Percentiles rank a stretch among this genome's conserved stretches.
These are phyloP conservation scores for Menura novaehollandiae DNA, from an alignment of 2,113 vertebrate species.

Conservation along the genomic window DNA sequence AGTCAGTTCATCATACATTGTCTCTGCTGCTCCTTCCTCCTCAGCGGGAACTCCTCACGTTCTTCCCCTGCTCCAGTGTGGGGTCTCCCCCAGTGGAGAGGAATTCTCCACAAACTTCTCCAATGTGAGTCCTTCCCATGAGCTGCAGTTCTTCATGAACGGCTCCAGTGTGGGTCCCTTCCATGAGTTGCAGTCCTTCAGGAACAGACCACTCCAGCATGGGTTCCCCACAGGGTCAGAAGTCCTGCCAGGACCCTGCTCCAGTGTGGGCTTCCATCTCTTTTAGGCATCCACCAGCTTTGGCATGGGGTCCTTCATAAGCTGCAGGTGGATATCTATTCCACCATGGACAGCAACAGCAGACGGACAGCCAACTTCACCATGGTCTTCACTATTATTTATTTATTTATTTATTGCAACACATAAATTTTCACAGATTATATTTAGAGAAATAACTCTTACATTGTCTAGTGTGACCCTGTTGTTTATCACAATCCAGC, in stretches of 20 bases:
- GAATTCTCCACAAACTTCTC: background rate
- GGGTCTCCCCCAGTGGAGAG: background rate
- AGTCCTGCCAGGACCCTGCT: background rate
- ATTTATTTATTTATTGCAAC: background rate
- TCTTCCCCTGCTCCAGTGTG: background rate
- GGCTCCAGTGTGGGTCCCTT: background rate
- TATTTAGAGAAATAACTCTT: background rate
- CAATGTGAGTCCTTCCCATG: background rate
- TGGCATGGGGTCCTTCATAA: background rate
- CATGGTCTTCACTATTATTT: background rate
- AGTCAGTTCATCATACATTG: background rate
- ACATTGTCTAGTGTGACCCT: background rate
- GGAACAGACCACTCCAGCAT: background rate
- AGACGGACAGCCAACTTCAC: background rate
- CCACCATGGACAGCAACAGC: background rate
- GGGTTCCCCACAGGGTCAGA: background rate
- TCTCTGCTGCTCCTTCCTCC: background rate
- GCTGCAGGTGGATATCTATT: background rate
- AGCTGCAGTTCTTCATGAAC: background rate
- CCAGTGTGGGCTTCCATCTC: background rate
- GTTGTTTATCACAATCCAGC: background rate
- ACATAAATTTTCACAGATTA: background rate
- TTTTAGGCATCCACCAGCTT: background rate
- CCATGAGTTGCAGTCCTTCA: background rate
- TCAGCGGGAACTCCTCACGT: background rate